Evolutionary conservation across 2,888 invertebrate species (phyloP).

Genomic region (Teinopalpus imperialis): DNA sequence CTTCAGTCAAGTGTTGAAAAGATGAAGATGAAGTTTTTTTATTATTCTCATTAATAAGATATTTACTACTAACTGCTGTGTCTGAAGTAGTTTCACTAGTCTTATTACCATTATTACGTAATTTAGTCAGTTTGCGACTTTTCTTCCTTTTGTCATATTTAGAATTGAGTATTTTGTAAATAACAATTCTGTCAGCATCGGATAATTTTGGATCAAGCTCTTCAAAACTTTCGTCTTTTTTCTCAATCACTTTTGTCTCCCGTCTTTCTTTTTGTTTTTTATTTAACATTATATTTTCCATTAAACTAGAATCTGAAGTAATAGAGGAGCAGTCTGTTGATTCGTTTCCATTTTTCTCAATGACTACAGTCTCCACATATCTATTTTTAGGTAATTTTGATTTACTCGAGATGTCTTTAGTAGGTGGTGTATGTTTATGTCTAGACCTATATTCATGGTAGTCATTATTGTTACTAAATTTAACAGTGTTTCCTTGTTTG

Average conservation of each 20-base stretch:
- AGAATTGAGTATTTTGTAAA: conserved; percentile 65
- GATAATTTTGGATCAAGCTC: conserved; percentile 40
- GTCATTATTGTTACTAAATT: conserved; percentile 64
- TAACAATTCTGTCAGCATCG: conserved; percentile 66
- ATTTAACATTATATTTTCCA: conserved; percentile 42
- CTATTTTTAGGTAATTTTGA: conserved; percentile 30
- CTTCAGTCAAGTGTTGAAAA: conserved; percentile 45
- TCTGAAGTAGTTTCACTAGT: conserved; percentile 23
- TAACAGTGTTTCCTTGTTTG: conserved; percentile 57
- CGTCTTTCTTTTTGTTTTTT: conserved; percentile 29
- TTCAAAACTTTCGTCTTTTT: conserved; percentile 29
- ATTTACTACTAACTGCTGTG: background rate
- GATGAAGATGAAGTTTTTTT: conserved; percentile 3
- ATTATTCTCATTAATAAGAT: background rate
- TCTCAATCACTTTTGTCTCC: too few species aligned
- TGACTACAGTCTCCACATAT: conserved; percentile 44
- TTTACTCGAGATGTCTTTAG: conserved; percentile 51
- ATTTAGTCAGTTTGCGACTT: conserved; percentile 46
- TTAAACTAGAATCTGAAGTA: conserved; percentile 53
- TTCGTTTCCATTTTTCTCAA: conserved; percentile 42
- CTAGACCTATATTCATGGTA: conserved; percentile 73
- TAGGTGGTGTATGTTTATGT: conserved; percentile 73
- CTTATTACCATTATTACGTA: conserved; percentile 36
- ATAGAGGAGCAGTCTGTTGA: conserved; percentile 42
- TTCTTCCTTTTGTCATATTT: conserved; percentile 47